Evolutionary conservation across 2,888 invertebrate genomes (phyloP).

Genomic region (Drosophila fulvimacula): DNA sequence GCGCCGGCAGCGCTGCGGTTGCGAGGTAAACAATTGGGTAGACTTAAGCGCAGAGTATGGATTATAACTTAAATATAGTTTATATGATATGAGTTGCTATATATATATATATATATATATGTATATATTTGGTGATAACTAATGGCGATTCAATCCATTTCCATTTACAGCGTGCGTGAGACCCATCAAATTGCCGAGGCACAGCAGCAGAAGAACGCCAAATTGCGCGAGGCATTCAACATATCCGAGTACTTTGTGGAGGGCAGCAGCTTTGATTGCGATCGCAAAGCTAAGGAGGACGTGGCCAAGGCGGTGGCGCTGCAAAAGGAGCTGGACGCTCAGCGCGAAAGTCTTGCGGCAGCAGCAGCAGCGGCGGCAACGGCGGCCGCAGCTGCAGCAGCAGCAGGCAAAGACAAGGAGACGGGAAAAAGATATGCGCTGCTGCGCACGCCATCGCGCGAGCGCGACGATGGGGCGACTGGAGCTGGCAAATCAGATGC

Average conservation of each 20-base stretch:
- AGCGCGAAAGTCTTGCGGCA: conserved; percentile 83
- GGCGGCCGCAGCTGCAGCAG: conserved; percentile 64
- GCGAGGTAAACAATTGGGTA: conserved; percentile 50
- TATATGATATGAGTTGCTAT: neutral
- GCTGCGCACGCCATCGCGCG: conserved; percentile 91
- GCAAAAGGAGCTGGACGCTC: conserved; percentile 85
- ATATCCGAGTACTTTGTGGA: conserved; percentile 97
- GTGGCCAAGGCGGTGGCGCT: conserved; percentile 85
- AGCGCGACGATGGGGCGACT: conserved; percentile 82
- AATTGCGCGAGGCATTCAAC: conserved; percentile 96
- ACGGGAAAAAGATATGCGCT: conserved; percentile 88
- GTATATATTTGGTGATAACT: neutral
- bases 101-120: too few relatives aligned
- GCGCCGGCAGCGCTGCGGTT: conserved; percentile 62
- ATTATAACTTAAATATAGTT: neutral
- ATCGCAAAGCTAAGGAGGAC: conserved; percentile 87
- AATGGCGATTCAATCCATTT: neutral
- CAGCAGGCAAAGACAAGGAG: conserved; percentile 80
- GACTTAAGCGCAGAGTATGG: too few relatives aligned
- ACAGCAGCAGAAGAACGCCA: conserved; percentile 97
- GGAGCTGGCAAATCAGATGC: conserved; percentile 78
- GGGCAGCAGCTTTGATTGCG: conserved; percentile 95
- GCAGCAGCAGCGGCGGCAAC: conserved; percentile 67
- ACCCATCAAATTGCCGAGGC: conserved; percentile 98
- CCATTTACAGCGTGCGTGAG: conserved; percentile 91